A percentile compares a stretch with the other conserved stretches of the same genome.
Evolutionary conservation across 2,113 vertebrate species (phyloP).

Genomic region (Sapajus apella): DNA sequence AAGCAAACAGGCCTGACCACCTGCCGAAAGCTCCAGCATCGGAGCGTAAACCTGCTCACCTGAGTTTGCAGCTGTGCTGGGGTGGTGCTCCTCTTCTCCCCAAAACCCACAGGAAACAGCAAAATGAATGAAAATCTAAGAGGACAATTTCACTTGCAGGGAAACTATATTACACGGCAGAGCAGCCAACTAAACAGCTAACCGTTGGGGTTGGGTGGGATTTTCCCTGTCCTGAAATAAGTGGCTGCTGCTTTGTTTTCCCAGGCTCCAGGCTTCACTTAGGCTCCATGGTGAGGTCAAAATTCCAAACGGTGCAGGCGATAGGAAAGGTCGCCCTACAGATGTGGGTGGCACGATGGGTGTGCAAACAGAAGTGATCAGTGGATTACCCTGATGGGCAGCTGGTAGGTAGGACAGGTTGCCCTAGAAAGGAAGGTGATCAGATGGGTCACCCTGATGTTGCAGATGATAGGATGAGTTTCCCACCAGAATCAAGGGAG

Average conservation of each 20-base stretch:
- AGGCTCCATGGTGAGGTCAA: not conserved
- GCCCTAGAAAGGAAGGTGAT: not conserved
- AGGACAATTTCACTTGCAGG: not conserved
- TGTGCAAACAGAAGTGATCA: not conserved
- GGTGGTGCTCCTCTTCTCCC: not conserved
- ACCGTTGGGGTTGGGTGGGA: rapidly evolving
- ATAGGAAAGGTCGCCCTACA: too few species aligned
- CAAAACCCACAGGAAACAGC: not conserved
- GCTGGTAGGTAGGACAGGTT: not conserved
- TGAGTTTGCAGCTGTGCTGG: rapidly evolving
- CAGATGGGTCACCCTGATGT: not conserved
- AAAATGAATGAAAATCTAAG: not conserved
- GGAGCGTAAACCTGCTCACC: rapidly evolving
- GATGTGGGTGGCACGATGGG: too few species aligned
- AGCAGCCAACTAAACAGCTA: rapidly evolving
- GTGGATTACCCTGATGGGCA: not conserved
- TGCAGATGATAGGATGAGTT: not conserved
- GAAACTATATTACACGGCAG: not conserved
- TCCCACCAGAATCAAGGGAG: too few species aligned
- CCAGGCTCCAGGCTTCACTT: not conserved
- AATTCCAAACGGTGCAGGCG: not conserved
- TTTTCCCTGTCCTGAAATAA: rapidly evolving
- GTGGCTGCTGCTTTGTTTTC: rapidly evolving
- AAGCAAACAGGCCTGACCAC: too few species aligned
- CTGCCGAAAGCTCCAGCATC: rapidly evolving